Evolutionary conservation across 2,888 invertebrate species (phyloP), one percentile per base, ranked within the genome.

Genomic region (Corbicula japonica): DNA sequence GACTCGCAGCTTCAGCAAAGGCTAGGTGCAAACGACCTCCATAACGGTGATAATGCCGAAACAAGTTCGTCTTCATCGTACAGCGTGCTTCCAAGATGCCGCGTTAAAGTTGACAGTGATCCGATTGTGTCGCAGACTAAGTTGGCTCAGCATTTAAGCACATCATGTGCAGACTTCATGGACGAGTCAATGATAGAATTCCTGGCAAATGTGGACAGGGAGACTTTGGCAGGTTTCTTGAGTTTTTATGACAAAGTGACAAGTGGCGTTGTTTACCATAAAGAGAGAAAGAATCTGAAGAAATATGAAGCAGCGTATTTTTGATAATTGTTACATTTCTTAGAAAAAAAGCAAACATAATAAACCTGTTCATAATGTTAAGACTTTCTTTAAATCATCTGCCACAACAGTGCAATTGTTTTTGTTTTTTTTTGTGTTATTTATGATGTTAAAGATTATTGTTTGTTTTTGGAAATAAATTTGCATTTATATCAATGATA

Each of bases 171-270:
- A 1, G 71, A 73, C 35, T 65, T 70, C 28, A 38, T 23, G 8
- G 70, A 81, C n/a, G 81, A 81, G 34, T 81, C 81, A 1, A 81
- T 81, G 81, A 77, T 61, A 26, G 81, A 81, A 54, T 81, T 81
- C 56, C 34, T 81, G 44, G 44, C 77, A 21, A 81, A 68, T 26
- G 81, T 75, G 2, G 71, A 81, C 52, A 61, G 70, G 28, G 75
- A 81, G n/a, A 81, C 74, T 58, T 54, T 81, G 12, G 81, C 72
- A 23, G 58, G 81, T 50, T 75, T 81, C n/a, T 63, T 81, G 35
- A 63, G 75, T 65, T 81, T 81, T 52, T 81, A 81, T 28, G 81
- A 81, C 26, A 63, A 60, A 60, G 66, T 81, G 28, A 81, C 81
- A 15, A 71, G 58, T 26, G 68, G 68, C 10, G 32, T 69, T 2